Percentiles rank a stretch among this genome's conserved stretches.
These are phyloP conservation scores for Myotis vivesi DNA, from an alignment of 2,797 vertebrate species.

Conservation along the genomic window DNA sequence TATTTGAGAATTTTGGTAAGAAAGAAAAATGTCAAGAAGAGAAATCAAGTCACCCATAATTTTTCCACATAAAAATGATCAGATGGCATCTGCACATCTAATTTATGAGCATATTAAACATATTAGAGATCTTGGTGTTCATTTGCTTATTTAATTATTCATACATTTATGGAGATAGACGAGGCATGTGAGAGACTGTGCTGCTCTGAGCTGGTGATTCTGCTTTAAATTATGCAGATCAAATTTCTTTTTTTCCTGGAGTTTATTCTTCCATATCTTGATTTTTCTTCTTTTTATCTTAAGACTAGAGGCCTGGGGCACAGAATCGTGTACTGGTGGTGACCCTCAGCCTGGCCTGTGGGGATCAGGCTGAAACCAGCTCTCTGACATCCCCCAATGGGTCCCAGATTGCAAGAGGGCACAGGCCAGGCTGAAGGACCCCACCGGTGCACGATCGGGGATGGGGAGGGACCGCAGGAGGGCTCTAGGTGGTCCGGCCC, in stretches of 20 bases:
- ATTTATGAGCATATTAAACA: background rate
- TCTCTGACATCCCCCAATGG: too few relatives aligned
- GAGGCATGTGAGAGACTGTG: background rate
- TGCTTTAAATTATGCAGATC: background rate
- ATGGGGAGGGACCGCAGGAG: too few relatives aligned
- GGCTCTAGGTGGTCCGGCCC: too few relatives aligned
- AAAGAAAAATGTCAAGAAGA: background rate
- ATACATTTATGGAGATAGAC: background rate
- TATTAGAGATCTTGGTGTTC: background rate
- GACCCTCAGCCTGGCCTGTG: too few relatives aligned
- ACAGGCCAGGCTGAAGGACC: too few relatives aligned
- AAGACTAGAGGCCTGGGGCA: background rate
- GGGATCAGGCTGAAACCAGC: too few relatives aligned
- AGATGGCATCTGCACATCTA: background rate
- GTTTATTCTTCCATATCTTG: background rate
- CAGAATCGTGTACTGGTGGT: too few relatives aligned
- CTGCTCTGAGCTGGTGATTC: background rate
- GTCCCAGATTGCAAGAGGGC: too few relatives aligned
- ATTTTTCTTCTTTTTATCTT: background rate
- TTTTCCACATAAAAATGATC: background rate
- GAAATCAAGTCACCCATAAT: background rate
- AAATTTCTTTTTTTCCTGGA: background rate
- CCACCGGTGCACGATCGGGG: too few relatives aligned
- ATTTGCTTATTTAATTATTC: background rate
- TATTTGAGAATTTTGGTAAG: background rate